Base-by-base conservation (phyloP, 2,797 vertebrate genomes). In the Trachurus trachurus region DNA sequence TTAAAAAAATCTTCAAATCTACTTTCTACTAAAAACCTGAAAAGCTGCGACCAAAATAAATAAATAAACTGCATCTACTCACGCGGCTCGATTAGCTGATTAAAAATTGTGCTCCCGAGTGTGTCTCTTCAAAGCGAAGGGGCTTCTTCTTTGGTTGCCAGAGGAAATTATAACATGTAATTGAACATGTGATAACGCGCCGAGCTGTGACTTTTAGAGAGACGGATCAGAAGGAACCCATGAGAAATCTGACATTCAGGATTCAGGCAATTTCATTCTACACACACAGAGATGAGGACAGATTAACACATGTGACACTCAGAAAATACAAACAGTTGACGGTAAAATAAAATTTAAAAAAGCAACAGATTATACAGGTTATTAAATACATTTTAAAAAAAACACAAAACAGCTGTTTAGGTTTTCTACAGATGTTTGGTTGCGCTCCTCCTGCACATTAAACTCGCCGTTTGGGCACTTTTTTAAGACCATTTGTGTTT, bases 401-500 rank as follows among this genome's bases (percentile, higher is more conserved):
- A 26, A 26, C 26, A 26, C 1, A 22, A 49, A 76, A 68, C 31
- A 65, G 52, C 54, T 60, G 10, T 68, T 68, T 49, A 0, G 66
- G 47, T 70, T 82, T 82, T 89, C 80, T 83, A 89, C 90, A 90
- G 89, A 86, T 86, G 93, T 88, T 92, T 89, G 93, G 91, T 90
- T 93, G 83, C 84, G 10, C 65, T 63, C 76, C 69, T 7, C 80
- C 67, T 63, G 56, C 70, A 75, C 76, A 74, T 37, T 47, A 85
- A 85, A 80, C 76, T 78, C 56, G 77, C 91, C 86, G 9, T 80
- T 87, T 91, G 91, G 93, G 93, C 92, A 94, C 92, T 91, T 92
- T 81, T 91, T 91, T 94, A 94, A 94, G 92, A 95, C 88, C 87
- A 89, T 89, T 85, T 88, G 91, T 92, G 90, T 95, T 91, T 95